Evolutionary conservation across 2,888 invertebrate genomes (phyloP), one percentile per base, ranked within the genome.

Genomic region (Melieria omissa): DNA sequence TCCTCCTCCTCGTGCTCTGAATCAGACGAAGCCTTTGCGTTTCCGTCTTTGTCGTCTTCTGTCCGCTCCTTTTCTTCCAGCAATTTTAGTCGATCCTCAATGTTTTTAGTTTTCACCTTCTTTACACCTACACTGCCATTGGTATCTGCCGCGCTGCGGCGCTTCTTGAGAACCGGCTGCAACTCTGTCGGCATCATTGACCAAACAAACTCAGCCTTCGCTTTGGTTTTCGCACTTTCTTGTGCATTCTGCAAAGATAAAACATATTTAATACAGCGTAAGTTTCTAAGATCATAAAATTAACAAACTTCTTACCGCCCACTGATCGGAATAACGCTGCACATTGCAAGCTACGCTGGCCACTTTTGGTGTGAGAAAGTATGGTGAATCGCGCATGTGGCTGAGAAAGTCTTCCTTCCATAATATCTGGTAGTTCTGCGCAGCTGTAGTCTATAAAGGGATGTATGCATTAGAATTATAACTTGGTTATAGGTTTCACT

Each of bases 381-480:
- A 87, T 0, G 91, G 90, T 0, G 93, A 93, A 71, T 93, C 91
- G 69, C 91, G 90, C 87, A 93, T 89, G 78, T 89, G 91, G 76
- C 92, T 93, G 9, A 92, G 89, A 78, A 92, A 93, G 78, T 93
- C 92, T 79, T 92, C 92, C 80, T 92, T 92, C 74, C 93, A 89
- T 58, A 92, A 90, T 10, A 93, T 86, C 84, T 93, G 89, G 80
- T 93, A 93, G 78, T 91, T 92, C 41, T 91, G 89, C 47, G 92
- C 90, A 7, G 89, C 88, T 58, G 90, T 89, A 64, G 86, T 88
- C 78, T 86, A 9, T 4, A 65, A 70, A 12, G 44, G 57, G 55
- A 41, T 1, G 65, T 57, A 4, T 8, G 4, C 1, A 58, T 55
- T 69, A 58, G 12, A 12, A 1, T 5, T n/a, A n/a, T 9, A 42